Conservation (phyloP, 2,888 invertebrate genomes). For the Drosophila vallismaia region DNA sequence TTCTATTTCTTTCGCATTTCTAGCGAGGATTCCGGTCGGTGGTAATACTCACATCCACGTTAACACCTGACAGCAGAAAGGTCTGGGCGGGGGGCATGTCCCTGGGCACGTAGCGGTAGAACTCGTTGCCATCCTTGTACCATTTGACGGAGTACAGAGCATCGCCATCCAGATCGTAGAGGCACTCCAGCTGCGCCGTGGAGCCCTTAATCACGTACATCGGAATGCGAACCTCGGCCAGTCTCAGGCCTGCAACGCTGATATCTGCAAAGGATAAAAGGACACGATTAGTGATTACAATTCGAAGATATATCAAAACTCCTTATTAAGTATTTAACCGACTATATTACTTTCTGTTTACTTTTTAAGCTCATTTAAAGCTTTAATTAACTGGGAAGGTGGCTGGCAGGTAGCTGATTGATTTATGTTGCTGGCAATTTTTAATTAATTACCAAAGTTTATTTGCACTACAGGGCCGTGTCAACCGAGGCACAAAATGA, state of each 20-base stretch:
- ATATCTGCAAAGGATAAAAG: conserved; percentile 81
- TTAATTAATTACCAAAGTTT: conserved; percentile 77
- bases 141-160: conserved; percentile 95
- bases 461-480: conserved; percentile 54
- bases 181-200: conserved; percentile 90
- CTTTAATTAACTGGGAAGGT: conserved; percentile 49
- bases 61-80: conserved; percentile 91
- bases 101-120: conserved; percentile 93
- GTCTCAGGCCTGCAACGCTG: conserved; percentile 86
- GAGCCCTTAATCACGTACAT: conserved; percentile 91
- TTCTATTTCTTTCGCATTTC: background rate
- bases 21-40: background rate
- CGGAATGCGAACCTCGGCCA: conserved; percentile 92
- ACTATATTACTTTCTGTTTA: background rate
- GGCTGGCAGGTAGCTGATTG: conserved; percentile 54
- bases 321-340: background rate
- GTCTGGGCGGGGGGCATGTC: conserved; percentile 92
- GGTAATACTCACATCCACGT: conserved; percentile 90
- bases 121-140: conserved; percentile 96
- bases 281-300: conserved; percentile 31
- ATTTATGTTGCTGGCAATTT: conserved; percentile 66
- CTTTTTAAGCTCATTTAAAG: conserved; percentile 47
- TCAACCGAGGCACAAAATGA: conserved; percentile 59
- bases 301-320: background rate
- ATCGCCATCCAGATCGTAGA: conserved; percentile 92